A percentile compares a stretch with the other conserved stretches of the same genome.
phyloP scores from a whole-genome alignment of 2,797 vertebrate species.

The Mustela erminea region DNA sequence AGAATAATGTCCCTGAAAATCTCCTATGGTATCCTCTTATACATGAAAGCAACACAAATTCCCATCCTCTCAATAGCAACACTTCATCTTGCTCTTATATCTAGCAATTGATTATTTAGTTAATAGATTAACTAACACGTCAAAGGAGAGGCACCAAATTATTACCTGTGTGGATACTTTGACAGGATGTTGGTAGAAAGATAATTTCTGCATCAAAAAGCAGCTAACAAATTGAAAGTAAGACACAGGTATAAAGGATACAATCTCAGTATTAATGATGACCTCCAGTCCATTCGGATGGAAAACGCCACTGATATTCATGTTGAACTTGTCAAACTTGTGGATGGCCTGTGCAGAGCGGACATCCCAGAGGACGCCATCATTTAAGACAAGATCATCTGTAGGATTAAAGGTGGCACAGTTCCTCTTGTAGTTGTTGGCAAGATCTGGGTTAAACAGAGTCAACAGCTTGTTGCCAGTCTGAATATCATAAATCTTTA shows the following conservation, averaged over 20 bases:
- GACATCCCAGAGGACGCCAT: constrained; percentile 99
- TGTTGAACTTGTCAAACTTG: constrained; percentile 99
- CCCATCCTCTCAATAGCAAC: background rate
- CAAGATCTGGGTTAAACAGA: constrained; percentile 98
- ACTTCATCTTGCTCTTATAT: background rate
- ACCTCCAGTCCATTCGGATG: constrained; percentile 98
- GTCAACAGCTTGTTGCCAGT: constrained; percentile 98
- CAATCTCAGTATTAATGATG: constrained; percentile 99
- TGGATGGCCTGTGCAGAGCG: constrained; percentile 98
- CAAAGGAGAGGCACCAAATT: background rate
- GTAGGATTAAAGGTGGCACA: constrained; percentile 99
- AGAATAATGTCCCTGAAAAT: constrained; percentile 7
- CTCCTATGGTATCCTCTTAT: background rate
- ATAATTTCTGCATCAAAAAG: constrained; percentile 13
- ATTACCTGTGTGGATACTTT: background rate
- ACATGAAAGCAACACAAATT: background rate
- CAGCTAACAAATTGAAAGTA: background rate
- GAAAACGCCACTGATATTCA: constrained; percentile 99
- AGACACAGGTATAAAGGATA: constrained; percentile 91
- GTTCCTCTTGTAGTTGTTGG: constrained; percentile 99
- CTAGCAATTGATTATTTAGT: background rate
- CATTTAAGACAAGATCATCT: constrained; percentile 98
- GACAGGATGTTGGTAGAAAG: background rate
- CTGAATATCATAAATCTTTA: constrained; percentile 99
- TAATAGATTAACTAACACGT: background rate